A percentile compares a stretch with the other conserved stretches of the same genome.
Conservation (phyloP, 2,113 vertebrate species). For the Heteronetta atricapilla region DNA sequence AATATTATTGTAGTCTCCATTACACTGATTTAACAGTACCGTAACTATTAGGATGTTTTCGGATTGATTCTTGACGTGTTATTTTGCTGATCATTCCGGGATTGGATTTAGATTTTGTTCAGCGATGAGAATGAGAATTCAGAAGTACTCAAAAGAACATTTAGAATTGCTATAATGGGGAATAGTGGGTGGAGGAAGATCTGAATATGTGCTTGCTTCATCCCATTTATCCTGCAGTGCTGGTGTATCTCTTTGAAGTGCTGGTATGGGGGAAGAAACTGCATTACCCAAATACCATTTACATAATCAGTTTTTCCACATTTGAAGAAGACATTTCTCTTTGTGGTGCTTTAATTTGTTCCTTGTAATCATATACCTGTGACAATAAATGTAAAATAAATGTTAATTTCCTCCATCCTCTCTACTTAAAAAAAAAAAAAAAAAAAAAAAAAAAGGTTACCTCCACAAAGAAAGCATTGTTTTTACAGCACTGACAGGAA, state of each 20-base stretch:
- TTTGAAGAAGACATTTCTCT: not conserved
- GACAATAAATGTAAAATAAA: not conserved
- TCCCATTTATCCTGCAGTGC: slow-evolving; percentile 43
- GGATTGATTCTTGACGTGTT: not conserved
- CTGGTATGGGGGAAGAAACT: slow-evolving; percentile 43
- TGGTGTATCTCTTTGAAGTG: slow-evolving; percentile 43
- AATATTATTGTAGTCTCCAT: not conserved
- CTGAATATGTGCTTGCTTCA: slow-evolving; percentile 8
- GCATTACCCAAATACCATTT: slow-evolving; percentile 62
- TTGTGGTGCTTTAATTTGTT: slow-evolving; percentile 10
- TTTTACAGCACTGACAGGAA: not conserved
- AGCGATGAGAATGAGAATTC: slow-evolving; percentile 19
- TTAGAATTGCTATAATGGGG: not conserved
- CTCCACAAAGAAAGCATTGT: not conserved
- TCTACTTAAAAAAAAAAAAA: not conserved
- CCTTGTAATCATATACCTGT: not conserved
- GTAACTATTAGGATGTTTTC: not conserved
- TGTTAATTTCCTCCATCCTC: not conserved
- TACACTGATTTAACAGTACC: not conserved
- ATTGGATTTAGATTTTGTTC: not conserved
- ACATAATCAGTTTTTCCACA: slow-evolving; percentile 45
- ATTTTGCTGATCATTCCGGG: not conserved
- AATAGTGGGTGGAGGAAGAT: slow-evolving; percentile 34
- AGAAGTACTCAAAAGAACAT: slow-evolving; percentile 32
- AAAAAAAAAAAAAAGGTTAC: not conserved